These are phyloP conservation scores for Etheostoma perlongum DNA, from an alignment of 2,797 vertebrate genomes.

Conservation along the genomic window DNA sequence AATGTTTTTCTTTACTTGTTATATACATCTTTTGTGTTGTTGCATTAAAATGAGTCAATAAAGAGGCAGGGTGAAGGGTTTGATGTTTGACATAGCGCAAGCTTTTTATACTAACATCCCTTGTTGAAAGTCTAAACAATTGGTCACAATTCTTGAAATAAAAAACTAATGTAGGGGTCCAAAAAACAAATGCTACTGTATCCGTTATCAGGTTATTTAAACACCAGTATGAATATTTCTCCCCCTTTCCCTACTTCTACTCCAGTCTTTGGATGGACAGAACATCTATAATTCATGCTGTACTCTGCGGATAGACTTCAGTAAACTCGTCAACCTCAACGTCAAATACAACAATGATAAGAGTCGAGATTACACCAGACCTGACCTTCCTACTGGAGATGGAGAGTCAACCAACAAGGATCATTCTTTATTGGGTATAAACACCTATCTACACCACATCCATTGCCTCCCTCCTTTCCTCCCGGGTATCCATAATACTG, in stretches of 20 bases:
- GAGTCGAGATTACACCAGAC: constrained; percentile 97
- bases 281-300: constrained; percentile 99
- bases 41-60: too few species aligned
- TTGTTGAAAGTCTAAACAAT: too few species aligned
- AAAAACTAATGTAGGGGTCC: not conserved
- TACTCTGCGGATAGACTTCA: constrained; percentile 98
- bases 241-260: not conserved
- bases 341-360: constrained; percentile 99
- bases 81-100: too few species aligned
- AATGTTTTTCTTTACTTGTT: too few species aligned
- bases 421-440: constrained; percentile 90
- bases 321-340: constrained; percentile 98
- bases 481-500: not conserved
- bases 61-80: too few species aligned
- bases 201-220: not conserved
- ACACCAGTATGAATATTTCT: not conserved
- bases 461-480: not conserved
- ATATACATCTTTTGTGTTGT: too few species aligned
- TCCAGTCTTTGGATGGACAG: constrained; percentile 96
- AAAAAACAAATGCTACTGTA: not conserved
- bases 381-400: constrained; percentile 96
- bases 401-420: constrained; percentile 94
- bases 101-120: too few species aligned
- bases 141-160: not conserved
- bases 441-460: not conserved